Base-by-base conservation (phyloP, 2,113 vertebrate species). In the Spheniscus mendiculus region DNA sequence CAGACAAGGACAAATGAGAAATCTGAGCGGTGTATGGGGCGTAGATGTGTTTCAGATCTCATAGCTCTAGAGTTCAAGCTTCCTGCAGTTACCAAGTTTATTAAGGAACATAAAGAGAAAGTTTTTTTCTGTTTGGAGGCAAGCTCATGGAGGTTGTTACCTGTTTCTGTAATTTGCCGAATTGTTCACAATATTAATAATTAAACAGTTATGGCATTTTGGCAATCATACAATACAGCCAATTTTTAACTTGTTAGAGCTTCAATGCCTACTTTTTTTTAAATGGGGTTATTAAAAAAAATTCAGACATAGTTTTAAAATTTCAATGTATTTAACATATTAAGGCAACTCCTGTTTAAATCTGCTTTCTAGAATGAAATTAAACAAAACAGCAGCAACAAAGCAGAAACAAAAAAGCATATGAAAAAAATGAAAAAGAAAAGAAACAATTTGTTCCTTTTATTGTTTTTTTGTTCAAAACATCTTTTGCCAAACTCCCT, bases 311-410 rank as follows among this genome's bases (percentile, higher is more conserved):
- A 94, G 32, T 88, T 96, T 96, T 83, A 90, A 93, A 95, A 94
- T 92, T 91, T 97, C 78, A 81, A 21, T 59, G 4, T 63, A 63
- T 74, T 86, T 67, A 95, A 80, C n/a, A 8, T 95, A 78, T 90
- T 95, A 87, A 83, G 50, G 45, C 79, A 87, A 55, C 20, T 71
- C 44, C 26, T 73, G 67, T 94, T 98, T 97, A 93, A 94, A 94
- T 96, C 83, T 95, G 66, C 71, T 96, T 78, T 91, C 86, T 86
- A 88, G 73, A 96, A 90, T 78, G 84, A 97, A 96, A 95, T n/a
- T 77, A 20, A 96, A 91, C 12, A 47, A 21, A 36, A 25, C 13
- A 66, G 47, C 13, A 49, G 9, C 50, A 87, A 20, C 30, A 69
- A 72, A 63, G 25, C 50, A 45, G 15, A n/a, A 94, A 11, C 2